Percentiles rank a stretch among this genome's conserved stretches.
Evolutionary conservation across 2,888 invertebrate genomes (phyloP).

Genomic region (Acleris holmiana): DNA sequence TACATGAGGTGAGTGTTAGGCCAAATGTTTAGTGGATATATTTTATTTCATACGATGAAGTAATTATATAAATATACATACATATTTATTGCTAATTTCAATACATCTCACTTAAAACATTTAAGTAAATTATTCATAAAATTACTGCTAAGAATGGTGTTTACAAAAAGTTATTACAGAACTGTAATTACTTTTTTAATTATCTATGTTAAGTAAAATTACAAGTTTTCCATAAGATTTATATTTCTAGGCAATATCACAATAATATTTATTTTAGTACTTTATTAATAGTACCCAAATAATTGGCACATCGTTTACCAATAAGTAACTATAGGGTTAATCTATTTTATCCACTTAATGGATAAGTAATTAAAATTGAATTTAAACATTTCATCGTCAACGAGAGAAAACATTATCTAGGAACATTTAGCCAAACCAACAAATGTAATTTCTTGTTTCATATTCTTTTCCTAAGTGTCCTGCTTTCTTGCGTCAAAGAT

Average conservation of each 20-base stretch:
- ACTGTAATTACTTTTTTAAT: no score
- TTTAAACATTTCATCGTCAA: constrained; percentile 26
- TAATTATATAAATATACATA: no score
- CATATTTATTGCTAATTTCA: no score
- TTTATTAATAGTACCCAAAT: constrained; percentile 4
- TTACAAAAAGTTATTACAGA: no score
- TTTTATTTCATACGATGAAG: no score
- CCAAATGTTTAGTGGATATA: no score
- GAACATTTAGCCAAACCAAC: background rate
- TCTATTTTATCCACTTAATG: constrained; percentile 13
- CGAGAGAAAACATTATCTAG: constrained; percentile 28
- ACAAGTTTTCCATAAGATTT: background rate
- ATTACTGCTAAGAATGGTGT: no score
- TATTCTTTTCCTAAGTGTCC: background rate
- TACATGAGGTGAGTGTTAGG: no score
- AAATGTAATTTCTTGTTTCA: background rate
- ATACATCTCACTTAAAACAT: no score
- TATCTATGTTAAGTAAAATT: no score
- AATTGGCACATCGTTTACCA: constrained; percentile 32
- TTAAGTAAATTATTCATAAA: no score
- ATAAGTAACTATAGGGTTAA: background rate
- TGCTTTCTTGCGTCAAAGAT: constrained; percentile 32
- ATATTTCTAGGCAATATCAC: constrained; percentile 46
- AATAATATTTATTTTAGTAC: constrained; percentile 40
- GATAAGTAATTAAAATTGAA: constrained; percentile 5